Percentiles rank a stretch among this genome's conserved stretches.
Evolutionary conservation across 2,797 vertebrate genomes (phyloP).

Genomic region (Micromesistius poutassou): DNA sequence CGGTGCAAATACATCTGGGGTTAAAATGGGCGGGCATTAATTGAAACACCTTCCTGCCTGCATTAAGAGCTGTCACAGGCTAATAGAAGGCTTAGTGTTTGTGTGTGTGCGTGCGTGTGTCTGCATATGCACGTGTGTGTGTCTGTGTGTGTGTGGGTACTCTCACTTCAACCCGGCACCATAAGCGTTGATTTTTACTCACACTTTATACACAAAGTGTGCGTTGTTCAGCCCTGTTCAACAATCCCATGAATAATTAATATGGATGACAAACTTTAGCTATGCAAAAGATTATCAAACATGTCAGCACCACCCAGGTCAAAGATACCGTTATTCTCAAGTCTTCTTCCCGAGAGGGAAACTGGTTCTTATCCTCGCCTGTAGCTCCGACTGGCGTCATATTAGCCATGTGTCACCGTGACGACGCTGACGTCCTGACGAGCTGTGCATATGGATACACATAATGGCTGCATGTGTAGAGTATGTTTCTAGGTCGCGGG

Average conservation of each 20-base stretch:
- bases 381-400: no score
- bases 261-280: background rate
- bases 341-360: no score
- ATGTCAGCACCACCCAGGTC: background rate
- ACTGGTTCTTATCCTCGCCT: no score
- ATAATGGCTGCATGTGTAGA: no score
- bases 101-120: conserved; percentile 1
- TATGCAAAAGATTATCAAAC: background rate
- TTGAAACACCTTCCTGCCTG: background rate
- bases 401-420: no score
- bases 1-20: background rate
- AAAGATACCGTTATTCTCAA: no score
- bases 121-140: background rate
- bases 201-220: background rate
- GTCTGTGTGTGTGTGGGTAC: background rate
- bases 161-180: background rate
- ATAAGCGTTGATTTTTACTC: background rate
- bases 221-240: no score
- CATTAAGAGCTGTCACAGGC: background rate
- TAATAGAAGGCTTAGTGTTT: background rate
- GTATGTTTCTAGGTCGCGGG: no score
- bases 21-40: background rate
- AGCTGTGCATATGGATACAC: no score
- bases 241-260: background rate
- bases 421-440: no score